Base-by-base conservation (phyloP, 1,140 invertebrate species). In the Drosophila arizonae region DNA sequence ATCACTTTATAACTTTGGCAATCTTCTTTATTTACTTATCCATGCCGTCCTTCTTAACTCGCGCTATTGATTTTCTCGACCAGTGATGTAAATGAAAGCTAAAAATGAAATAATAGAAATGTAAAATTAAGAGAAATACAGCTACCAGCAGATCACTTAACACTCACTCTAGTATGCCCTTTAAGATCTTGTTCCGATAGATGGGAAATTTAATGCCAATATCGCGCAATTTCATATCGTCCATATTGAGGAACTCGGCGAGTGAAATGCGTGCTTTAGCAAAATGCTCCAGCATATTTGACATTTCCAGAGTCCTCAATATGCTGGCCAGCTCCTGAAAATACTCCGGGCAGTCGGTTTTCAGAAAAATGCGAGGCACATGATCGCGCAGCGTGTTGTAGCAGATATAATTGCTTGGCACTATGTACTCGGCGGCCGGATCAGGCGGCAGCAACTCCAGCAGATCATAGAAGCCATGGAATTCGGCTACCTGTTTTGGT, bases 291-390 rank as follows among this genome's bases (percentile, higher is more conserved):
- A 91, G 69, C 57, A 91, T 61, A 46, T 78, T 74, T n/a, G 89
- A 71, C 77, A 91, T 81, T 48, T 82, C 72, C 28, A 92, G 85
- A 2, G 92, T 88, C 8, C 74, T 63, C 8, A 94, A 69, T 17
- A 93, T 90, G 46, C 72, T 50, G 54, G 78, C 82, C 1, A 93
- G 72, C 71, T 93, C 93, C 54, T 81, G 85, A 43, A 92, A 91
- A 79, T 93, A 94, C 72, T 91, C 81, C 5, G 93, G 92, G 24
- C 92, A 93, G 17, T 90, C 89, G 21, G 84, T 75, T 50, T 90
- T 86, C 1, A 88, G 58, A 13, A 92, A 92, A 3, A 92, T 81
- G 21, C 90, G 71, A 24, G 90, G 89, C 41, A 92, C 81, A 43
- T 88, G 75, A 73, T 92, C 89, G 5, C 81, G 51, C n/a, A 91